These are phyloP conservation scores for Oncorhynchus mykiss DNA, from an alignment of 2,113 vertebrate genomes.

Conservation along the genomic window DNA sequence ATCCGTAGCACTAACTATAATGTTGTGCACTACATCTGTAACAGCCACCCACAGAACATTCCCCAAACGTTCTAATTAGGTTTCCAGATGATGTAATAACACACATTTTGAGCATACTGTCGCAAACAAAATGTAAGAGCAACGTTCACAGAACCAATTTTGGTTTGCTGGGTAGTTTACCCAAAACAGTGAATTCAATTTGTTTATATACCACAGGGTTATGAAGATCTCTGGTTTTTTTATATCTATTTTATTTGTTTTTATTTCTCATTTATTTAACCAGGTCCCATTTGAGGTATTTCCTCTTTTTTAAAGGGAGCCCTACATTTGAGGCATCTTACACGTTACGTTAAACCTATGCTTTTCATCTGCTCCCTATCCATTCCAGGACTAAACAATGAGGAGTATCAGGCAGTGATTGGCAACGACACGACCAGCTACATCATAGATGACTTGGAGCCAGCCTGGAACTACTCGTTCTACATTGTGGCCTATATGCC, in stretches of 20 bases:
- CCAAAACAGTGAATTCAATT: conserved; percentile 4
- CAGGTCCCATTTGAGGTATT: background rate
- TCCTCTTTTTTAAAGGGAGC: background rate
- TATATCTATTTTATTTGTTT: no score
- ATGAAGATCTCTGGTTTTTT: background rate
- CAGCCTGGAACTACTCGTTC: conserved; percentile 94
- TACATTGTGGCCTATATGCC: conserved; percentile 99
- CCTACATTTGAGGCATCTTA: background rate
- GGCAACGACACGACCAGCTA: conserved; percentile 97
- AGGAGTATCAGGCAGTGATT: conserved; percentile 96
- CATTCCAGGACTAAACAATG: conserved; percentile 90
- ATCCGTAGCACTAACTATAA: no score
- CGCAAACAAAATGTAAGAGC: background rate
- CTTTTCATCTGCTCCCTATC: conserved; percentile 12
- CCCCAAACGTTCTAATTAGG: no score
- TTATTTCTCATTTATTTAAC: no score
- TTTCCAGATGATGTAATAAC: no score
- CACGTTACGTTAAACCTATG: background rate
- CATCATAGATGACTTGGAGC: conserved; percentile 92
- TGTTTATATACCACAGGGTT: conserved; percentile 2
- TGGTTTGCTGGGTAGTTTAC: background rate
- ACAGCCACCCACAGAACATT: no score
- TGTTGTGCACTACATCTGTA: no score
- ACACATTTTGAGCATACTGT: no score
- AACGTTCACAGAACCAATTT: no score